Evolutionary conservation across 1,140 invertebrate species (phyloP).

Genomic region (Drosophila pandora): DNA sequence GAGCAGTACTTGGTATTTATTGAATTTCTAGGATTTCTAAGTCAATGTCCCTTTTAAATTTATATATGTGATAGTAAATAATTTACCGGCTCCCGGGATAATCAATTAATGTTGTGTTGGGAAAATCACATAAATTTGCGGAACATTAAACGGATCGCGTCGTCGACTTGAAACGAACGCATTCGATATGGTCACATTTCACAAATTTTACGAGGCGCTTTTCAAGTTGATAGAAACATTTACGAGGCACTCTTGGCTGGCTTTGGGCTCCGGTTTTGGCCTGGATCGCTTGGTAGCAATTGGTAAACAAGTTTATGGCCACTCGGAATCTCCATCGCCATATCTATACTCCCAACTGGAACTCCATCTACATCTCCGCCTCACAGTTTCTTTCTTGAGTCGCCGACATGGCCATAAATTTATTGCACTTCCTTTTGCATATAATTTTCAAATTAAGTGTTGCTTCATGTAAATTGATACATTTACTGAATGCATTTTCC

Average conservation of each 20-base stretch:
- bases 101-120: slow-evolving; percentile 69
- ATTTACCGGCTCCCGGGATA: slow-evolving; percentile 28
- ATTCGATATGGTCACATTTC: slow-evolving; percentile 67
- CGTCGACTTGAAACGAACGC: slow-evolving; percentile 30
- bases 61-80: no score
- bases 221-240: slow-evolving; percentile 77
- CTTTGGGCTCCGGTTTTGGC: slow-evolving; percentile 17
- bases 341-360: background rate
- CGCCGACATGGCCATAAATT: slow-evolving; percentile 65
- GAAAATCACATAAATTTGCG: slow-evolving; percentile 74
- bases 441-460: slow-evolving; percentile 78
- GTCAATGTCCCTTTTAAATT: no score
- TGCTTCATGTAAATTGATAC: slow-evolving; percentile 69
- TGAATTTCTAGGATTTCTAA: no score
- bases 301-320: slow-evolving; percentile 57
- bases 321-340: slow-evolving; percentile 15
- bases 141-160: slow-evolving; percentile 73
- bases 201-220: slow-evolving; percentile 77
- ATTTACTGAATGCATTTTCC: slow-evolving; percentile 44
- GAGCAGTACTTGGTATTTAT: no score
- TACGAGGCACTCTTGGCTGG: slow-evolving; percentile 40
- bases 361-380: slow-evolving; percentile 19
- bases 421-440: slow-evolving; percentile 75
- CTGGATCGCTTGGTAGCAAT: slow-evolving; percentile 47
- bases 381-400: slow-evolving; percentile 43